A percentile compares a stretch with the other conserved stretches of the same genome.
phyloP scores from a whole-genome alignment of 1,140 invertebrate genomes.

The Lerema accius region DNA sequence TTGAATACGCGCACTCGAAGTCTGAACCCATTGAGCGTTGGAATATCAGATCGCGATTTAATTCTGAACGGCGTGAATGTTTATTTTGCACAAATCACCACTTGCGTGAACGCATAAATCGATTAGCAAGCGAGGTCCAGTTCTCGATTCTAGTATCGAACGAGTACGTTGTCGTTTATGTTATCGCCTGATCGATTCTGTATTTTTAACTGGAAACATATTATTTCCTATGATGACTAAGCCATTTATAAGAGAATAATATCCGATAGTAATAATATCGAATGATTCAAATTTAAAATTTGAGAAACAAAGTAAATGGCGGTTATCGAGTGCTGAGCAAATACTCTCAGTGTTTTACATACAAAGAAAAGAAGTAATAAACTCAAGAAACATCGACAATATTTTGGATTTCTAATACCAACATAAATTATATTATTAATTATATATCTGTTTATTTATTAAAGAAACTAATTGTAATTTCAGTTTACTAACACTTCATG shows the following conservation, averaged over 20 bases:
- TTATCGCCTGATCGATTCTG: conserved; percentile 28
- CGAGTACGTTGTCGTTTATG: conserved; percentile 11
- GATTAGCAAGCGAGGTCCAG: conserved; percentile 1
- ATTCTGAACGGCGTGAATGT: conserved; percentile 24
- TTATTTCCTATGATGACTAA: conserved; percentile 20
- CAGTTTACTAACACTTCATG: too few relatives aligned
- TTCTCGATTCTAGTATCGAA: not conserved
- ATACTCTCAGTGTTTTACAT: conserved; percentile 47
- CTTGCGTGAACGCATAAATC: conserved; percentile 14
- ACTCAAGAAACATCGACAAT: too few relatives aligned
- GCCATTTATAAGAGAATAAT: too few relatives aligned
- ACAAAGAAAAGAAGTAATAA: too few relatives aligned
- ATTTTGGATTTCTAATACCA: too few relatives aligned
- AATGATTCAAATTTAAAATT: too few relatives aligned
- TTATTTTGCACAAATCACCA: conserved; percentile 27
- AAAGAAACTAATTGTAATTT: too few relatives aligned
- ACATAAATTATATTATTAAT: too few relatives aligned
- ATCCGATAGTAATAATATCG: too few relatives aligned
- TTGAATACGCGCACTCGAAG: conserved; percentile 10
- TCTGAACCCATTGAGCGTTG: conserved; percentile 10
- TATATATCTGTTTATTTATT: too few relatives aligned
- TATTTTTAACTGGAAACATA: conserved; percentile 19
- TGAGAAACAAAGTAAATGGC: conserved; percentile 7
- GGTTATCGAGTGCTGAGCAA: conserved; percentile 45
- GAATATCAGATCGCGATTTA: conserved; percentile 26